These are phyloP conservation scores for Anser cygnoides DNA, from an alignment of 2,113 vertebrate species.

Conservation along the genomic window DNA sequence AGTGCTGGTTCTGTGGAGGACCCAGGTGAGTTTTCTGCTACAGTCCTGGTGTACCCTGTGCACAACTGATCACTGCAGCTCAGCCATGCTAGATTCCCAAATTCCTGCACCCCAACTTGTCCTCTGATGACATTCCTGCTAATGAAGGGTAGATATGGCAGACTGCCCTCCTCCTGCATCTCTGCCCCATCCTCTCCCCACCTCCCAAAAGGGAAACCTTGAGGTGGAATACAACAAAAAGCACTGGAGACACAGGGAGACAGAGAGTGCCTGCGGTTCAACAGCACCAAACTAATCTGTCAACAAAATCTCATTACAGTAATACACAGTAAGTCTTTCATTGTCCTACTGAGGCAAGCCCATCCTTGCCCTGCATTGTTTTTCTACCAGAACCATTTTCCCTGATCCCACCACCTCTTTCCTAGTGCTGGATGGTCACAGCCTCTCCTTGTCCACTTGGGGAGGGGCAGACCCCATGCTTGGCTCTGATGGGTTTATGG, in stretches of 20 bases:
- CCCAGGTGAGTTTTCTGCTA: not conserved
- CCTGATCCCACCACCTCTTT: not conserved
- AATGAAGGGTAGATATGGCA: not conserved
- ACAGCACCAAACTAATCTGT: constrained; percentile 53
- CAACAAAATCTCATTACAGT: constrained; percentile 55
- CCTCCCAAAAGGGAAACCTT: not conserved
- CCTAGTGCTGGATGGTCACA: not conserved
- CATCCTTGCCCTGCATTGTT: constrained; percentile 37
- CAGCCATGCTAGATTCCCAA: not conserved
- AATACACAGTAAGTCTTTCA: not conserved
- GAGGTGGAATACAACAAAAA: not conserved
- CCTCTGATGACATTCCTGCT: not conserved
- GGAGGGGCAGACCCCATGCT: not conserved
- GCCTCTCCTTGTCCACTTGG: not conserved
- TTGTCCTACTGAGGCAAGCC: constrained; percentile 39
- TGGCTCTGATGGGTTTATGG: not conserved
- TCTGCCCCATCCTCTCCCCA: not conserved
- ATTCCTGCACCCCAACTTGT: not conserved
- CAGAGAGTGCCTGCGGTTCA: constrained; percentile 24
- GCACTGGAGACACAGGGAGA: not conserved
- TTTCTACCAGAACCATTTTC: not conserved
- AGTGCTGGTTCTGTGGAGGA: not conserved
- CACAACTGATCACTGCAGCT: not conserved
- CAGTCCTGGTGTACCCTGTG: accelerated
- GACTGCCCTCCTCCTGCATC: not conserved